Base-by-base conservation (phyloP, 2,797 vertebrate genomes). In the Gila robusta region DNA sequence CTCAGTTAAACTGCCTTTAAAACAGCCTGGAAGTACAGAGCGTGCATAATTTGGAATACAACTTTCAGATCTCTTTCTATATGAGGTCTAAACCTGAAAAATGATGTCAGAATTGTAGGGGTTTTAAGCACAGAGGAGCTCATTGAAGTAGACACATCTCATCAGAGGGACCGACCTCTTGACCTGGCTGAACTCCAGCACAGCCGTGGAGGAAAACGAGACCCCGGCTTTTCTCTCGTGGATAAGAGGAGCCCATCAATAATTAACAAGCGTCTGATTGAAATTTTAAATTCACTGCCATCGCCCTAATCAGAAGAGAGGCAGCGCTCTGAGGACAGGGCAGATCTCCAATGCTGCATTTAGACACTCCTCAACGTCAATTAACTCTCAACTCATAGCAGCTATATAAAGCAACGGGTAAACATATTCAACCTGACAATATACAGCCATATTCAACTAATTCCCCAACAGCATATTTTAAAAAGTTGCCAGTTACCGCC, bases 201-300 rank as follows among this genome's bases (percentile, higher is more conserved):
- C 69, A 69, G 5, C 86, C 21, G 54, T 87, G 91, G 62, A 79
- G 66, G 35, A 82, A 76, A 62, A 4, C 19, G 35, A 77, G 72
- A 84, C 71, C 69, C 32, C 67, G 8, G 41, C 64, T 69, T 81
- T 52, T 2, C 93, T 92, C 92, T 94, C 84, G 32, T 78, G 93
- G 89, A 94, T 94, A 93, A 94, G 89, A 92, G 92, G 89, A 92
- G 90, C 86, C 91, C 93, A 95, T 95, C 93, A 95, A 96, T 96
- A 94, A 95, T 95, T 95, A 95, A 96, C 91, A 91, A 93, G 90
- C 89, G 88, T 86, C 89, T 94, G 94, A 96, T 94, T 94, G 94
- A 95, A 95, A 95, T 94, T 96, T 94, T 89, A 94, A 94, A 95
- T 95, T 93, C 91, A 93, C 94, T 91, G 93, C 91, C 91, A 91